phyloP scores from a whole-genome alignment of 2,888 invertebrate species.

The Gymnoscelis rufifasciata region DNA sequence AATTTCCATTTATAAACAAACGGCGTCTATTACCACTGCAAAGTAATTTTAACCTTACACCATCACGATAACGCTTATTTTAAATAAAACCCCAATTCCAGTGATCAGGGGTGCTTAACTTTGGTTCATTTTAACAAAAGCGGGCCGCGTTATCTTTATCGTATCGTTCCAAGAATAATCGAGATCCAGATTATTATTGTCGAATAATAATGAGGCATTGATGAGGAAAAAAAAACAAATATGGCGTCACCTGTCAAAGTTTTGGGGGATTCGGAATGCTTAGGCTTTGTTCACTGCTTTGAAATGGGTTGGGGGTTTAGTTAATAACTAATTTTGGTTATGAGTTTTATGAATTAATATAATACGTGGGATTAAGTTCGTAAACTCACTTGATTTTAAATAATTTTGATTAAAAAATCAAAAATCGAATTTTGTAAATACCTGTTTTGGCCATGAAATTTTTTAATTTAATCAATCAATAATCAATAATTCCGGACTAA shows the following conservation, averaged over 20 bases:
- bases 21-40: background rate
- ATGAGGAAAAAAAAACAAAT: constrained; percentile 40
- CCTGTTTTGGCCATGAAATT: too few relatives aligned
- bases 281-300: background rate
- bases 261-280: constrained; percentile 11
- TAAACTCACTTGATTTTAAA: too few relatives aligned
- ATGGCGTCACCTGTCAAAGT: constrained; percentile 41
- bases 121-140: constrained; percentile 18
- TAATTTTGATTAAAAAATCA: too few relatives aligned
- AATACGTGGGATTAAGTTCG: too few relatives aligned
- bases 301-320: too few relatives aligned
- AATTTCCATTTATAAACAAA: too few relatives aligned
- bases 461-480: too few relatives aligned
- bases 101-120: constrained; percentile 9
- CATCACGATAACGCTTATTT: background rate
- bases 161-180: constrained; percentile 20
- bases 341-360: too few relatives aligned
- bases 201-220: constrained; percentile 66
- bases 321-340: too few relatives aligned
- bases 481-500: too few relatives aligned
- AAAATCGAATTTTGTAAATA: too few relatives aligned
- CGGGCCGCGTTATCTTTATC: constrained; percentile 18
- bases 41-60: background rate
- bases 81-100: background rate
- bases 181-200: constrained; percentile 49